These are phyloP conservation scores for human (Homo sapiens) DNA, from an alignment of 2,113 vertebrate genomes.

Conservation along the genomic window GRCh38 chr19:6476501-6477000, in stretches of 20 bases:
- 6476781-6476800: neutral
- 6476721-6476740: neutral
- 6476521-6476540: no score
- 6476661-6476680: neutral
- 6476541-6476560: no score
- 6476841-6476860: constrained; percentile 85
- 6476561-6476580: no score
- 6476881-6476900: constrained; percentile 92
- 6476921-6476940: constrained; percentile 91
- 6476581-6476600: neutral
- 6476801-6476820: neutral
- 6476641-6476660: neutral
- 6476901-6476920: constrained; percentile 91
- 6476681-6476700: neutral
- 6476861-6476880: constrained; percentile 92
- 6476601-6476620: neutral
- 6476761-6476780: neutral
- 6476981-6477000: neutral
- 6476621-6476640: neutral
- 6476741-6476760: neutral
- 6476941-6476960: constrained; percentile 93
- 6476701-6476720: neutral
- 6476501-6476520: no score
- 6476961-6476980: constrained; percentile 87
- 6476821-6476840: accelerated